Base-by-base conservation (phyloP, 2,113 vertebrate genomes). In the Eidolon helvum region DNA sequence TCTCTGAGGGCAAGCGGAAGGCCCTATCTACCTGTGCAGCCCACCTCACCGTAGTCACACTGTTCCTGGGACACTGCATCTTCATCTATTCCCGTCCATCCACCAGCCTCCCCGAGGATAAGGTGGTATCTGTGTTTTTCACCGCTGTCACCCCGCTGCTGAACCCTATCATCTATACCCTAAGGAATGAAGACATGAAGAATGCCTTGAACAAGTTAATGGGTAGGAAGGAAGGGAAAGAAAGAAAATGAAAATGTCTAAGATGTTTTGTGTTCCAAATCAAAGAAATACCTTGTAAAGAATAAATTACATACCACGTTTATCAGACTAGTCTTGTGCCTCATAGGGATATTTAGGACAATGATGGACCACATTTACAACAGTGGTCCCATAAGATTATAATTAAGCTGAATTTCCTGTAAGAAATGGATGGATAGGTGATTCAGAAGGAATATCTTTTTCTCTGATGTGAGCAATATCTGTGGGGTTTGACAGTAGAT, bases 171-270 rank as follows among this genome's bases (percentile, higher is more conserved):
- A 98, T 98, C 65, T 98, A 98, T 19, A 97, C 97, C 2, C 86
- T 98, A 66, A 96, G 98, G 71, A 98, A 98, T 40, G 97, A 98
- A 79, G 98, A 98, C 50, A 98, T 98, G 93, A 98, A 98, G 87
- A 97, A 53, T 79, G 97, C 98, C 3, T 90, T 98, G 33, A 97
- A 82, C 15, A 98, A 98, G 53, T 63, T 98, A 74, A 38, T 91
- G 22, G 40, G 84, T 10, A 89, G 18, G 59, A 92, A 87, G 30
- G 80, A 82, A 18, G 19, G 15, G 7, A 77, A 95, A 92, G 94
- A 74, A 57, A 55, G 77, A 92, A 90, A 95, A 80, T 96, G 55
- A 96, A 89, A 97, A 87, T 18, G 3, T 65, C 21, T 83, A 84
- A 48, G 26, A 71, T 83, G 30, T 4, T 66, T 74, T 78, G n/a